Conservation (phyloP, 2,113 vertebrate species). For the Psammodynastes pulverulentus region DNA sequence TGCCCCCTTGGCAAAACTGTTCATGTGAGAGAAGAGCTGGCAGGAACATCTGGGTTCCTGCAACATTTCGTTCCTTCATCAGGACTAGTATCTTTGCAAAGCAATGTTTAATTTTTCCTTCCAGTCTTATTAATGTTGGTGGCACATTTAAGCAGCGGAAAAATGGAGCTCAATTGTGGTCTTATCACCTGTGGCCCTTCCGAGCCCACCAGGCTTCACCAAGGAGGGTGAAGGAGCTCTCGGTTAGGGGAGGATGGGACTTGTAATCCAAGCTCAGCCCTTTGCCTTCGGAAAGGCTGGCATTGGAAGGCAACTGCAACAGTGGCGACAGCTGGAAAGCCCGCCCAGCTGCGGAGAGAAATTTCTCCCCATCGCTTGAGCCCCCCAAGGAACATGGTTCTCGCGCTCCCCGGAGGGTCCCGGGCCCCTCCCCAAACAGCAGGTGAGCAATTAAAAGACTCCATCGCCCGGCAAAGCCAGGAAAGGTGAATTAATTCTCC, state of each 20-base stretch:
- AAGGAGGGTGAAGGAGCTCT: neutral
- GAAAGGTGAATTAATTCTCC: slow-evolving; percentile 66
- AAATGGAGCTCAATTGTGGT: too few species aligned
- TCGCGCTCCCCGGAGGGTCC: slow-evolving; percentile 41
- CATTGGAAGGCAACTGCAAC: neutral
- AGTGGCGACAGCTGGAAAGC: neutral
- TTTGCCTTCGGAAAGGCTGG: neutral
- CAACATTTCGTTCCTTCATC: neutral
- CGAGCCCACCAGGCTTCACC: accelerated
- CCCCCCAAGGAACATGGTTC: slow-evolving; percentile 24
- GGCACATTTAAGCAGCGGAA: neutral
- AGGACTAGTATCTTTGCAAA: neutral
- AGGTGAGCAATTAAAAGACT: slow-evolving; percentile 64
- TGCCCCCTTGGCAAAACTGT: neutral
- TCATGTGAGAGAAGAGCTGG: neutral
- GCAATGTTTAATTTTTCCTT: neutral
- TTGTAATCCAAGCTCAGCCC: neutral
- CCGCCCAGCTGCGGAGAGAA: slow-evolving; percentile 50
- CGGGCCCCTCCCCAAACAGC: slow-evolving; percentile 19
- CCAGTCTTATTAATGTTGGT: neutral
- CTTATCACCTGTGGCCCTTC: neutral
- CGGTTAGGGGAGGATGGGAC: neutral
- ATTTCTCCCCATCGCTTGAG: slow-evolving; percentile 28
- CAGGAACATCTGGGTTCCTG: neutral
- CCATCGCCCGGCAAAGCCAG: slow-evolving; percentile 35